Evolutionary conservation across 2,113 vertebrate species (phyloP).

Genomic region (Chlorodrepanis virens): DNA sequence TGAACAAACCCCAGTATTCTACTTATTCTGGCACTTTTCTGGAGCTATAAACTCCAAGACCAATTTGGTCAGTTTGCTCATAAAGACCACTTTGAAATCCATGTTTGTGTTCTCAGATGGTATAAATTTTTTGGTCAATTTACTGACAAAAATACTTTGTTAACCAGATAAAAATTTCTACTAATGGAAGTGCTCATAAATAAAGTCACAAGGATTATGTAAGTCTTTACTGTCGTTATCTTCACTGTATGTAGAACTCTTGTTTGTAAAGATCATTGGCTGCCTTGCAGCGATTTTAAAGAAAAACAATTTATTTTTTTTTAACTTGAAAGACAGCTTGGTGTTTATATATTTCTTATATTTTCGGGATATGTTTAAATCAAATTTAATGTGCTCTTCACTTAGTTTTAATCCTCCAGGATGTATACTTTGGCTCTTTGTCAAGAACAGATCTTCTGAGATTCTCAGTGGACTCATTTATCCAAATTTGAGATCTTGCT

Average conservation of each 20-base stretch:
- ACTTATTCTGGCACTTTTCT: neutral
- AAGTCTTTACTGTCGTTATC: neutral
- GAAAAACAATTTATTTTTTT: neutral
- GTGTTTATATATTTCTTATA: conserved; percentile 5
- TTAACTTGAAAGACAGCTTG: neutral
- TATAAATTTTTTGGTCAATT: neutral
- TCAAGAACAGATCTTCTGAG: neutral
- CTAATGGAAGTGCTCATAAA: neutral
- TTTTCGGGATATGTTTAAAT: conserved; percentile 24
- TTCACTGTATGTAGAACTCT: neutral
- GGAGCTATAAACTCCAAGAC: neutral
- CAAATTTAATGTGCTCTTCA: conserved; percentile 3
- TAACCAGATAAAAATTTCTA: neutral
- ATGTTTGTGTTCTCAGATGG: neutral
- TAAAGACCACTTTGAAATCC: conserved; percentile 2
- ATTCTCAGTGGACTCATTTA: neutral
- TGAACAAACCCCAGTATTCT: neutral
- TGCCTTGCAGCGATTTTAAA: neutral
- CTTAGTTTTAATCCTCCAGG: conserved; percentile 50
- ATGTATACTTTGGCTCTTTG: conserved; percentile 51
- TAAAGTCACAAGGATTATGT: neutral
- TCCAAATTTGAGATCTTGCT: neutral
- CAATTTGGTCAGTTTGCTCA: neutral
- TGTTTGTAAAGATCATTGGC: neutral
- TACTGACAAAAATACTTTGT: conserved; percentile 6